These are phyloP conservation scores for Prunella strophiata DNA, from an alignment of 2,797 vertebrate genomes.

Conservation along the genomic window DNA sequence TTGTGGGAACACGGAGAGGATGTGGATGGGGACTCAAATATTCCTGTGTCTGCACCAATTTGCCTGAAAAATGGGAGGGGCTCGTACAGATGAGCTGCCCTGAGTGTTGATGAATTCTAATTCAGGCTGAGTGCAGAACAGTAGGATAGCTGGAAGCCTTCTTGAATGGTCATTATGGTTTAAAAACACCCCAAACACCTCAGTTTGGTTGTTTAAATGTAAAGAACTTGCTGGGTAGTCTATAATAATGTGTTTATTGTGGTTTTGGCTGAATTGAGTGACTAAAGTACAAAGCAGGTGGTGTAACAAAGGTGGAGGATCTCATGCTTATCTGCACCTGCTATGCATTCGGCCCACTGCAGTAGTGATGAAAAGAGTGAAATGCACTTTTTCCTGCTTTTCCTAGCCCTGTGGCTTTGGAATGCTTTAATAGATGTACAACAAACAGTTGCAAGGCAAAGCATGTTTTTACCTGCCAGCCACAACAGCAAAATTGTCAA, in stretches of 20 bases:
- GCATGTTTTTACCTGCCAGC: background rate
- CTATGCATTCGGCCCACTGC: background rate
- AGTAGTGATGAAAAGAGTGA: background rate
- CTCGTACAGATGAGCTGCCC: rapidly evolving
- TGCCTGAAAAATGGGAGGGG: background rate
- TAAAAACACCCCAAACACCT: background rate
- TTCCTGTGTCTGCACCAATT: background rate
- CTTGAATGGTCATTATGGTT: background rate
- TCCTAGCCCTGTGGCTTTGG: background rate
- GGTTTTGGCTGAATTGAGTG: background rate
- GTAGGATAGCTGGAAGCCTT: background rate
- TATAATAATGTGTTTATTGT: background rate
- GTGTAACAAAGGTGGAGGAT: background rate
- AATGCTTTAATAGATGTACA: background rate
- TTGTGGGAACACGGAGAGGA: background rate
- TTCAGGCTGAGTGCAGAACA: background rate
- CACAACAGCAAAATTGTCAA: background rate
- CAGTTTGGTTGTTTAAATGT: background rate
- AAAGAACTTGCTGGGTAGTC: background rate
- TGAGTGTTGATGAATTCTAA: background rate
- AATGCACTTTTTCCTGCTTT: background rate
- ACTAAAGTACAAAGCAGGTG: background rate
- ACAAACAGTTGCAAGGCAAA: background rate
- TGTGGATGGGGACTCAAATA: background rate
- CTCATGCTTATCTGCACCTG: background rate